Percentiles rank a stretch among this genome's conserved stretches.
phyloP scores from a whole-genome alignment of 1,140 invertebrate species.

The Dendrolimus kikuchii region DNA sequence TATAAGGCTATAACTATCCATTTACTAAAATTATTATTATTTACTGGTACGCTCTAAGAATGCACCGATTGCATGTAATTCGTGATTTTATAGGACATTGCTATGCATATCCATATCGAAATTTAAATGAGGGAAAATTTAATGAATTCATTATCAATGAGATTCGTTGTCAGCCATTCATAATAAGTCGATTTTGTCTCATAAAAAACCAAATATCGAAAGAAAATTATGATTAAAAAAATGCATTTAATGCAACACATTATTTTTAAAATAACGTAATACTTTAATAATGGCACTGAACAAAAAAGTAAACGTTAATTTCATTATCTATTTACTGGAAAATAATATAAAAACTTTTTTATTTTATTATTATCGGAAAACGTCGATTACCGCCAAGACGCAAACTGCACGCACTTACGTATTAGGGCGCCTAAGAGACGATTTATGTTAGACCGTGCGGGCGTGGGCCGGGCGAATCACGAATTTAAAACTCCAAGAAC shows the following conservation, averaged over 20 bases:
- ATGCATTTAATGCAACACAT: constrained; percentile 66
- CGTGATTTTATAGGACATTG: constrained; percentile 35
- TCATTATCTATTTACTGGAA: constrained; percentile 37
- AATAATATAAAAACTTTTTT: constrained; percentile 24
- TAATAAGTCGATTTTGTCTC: constrained; percentile 10
- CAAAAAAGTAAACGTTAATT: constrained; percentile 42
- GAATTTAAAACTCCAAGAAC: no score
- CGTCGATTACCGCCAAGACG: constrained; percentile 39
- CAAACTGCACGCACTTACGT: constrained; percentile 30
- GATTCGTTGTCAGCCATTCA: constrained; percentile 48
- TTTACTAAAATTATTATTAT: background rate
- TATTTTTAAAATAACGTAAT: constrained; percentile 64
- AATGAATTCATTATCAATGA: constrained; percentile 39
- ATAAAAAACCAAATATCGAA: constrained; percentile 10
- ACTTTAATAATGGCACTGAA: constrained; percentile 64
- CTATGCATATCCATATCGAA: constrained; percentile 47
- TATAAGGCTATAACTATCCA: constrained; percentile 1
- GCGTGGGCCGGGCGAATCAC: no score
- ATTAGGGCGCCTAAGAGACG: no score
- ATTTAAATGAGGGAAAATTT: background rate
- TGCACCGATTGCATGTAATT: constrained; percentile 26
- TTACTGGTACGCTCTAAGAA: constrained; percentile 40
- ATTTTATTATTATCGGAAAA: constrained; percentile 22
- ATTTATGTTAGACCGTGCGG: no score
- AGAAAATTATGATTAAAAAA: constrained; percentile 39